Conservation (phyloP, 2,113 vertebrate species). For the Bubo bubo region DNA sequence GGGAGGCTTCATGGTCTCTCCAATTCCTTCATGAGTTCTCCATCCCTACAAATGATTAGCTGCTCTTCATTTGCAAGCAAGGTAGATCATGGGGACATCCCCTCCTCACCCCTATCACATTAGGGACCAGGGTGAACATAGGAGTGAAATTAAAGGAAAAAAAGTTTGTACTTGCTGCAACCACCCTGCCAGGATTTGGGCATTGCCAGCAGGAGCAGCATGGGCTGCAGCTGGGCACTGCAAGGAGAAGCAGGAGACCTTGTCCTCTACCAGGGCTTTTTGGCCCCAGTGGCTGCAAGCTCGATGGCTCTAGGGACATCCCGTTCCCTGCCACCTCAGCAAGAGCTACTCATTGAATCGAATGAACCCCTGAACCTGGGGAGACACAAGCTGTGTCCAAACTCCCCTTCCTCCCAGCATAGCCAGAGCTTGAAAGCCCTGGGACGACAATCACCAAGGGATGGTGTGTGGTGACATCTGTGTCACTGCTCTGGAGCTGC, state of each 20-base stretch:
- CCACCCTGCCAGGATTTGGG: not conserved
- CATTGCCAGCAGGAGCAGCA: not conserved
- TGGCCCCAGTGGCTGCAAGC: not conserved
- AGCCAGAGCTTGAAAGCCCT: not conserved
- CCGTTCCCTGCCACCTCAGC: not conserved
- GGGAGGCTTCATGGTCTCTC: not conserved
- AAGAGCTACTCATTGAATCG: not conserved
- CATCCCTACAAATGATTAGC: not conserved
- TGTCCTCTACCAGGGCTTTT: not conserved
- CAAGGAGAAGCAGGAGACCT: not conserved
- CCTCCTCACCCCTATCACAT: not conserved
- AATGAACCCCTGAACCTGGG: not conserved
- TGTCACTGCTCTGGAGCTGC: accelerated
- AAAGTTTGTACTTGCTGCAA: not conserved
- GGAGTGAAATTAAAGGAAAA: not conserved
- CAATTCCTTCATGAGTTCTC: not conserved
- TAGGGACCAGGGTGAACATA: not conserved
- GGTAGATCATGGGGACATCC: not conserved
- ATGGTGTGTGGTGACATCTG: accelerated
- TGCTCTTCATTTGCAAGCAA: not conserved
- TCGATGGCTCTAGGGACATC: not conserved
- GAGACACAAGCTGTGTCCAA: not conserved
- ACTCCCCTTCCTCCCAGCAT: not conserved
- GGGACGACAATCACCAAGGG: not conserved
- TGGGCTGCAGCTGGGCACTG: not conserved